A percentile compares a stretch with the other conserved stretches of the same genome.
Evolutionary conservation across 2,113 vertebrate genomes (phyloP).

Genomic region (Pterocles orientalis): DNA sequence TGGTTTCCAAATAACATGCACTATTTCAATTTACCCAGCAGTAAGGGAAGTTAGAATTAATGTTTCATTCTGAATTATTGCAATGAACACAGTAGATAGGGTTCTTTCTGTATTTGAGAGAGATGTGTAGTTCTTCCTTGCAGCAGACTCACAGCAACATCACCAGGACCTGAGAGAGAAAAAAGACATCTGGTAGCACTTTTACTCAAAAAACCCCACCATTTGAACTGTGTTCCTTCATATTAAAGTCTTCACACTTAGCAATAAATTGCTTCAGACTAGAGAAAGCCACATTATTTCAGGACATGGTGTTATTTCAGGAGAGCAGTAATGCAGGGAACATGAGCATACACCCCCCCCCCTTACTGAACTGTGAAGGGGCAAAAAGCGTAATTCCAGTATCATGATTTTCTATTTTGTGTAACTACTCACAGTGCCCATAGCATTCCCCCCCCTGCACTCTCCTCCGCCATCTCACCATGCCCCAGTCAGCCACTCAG

Average conservation of each 20-base stretch:
- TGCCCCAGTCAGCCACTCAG: too few relatives aligned
- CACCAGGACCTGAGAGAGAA: background rate
- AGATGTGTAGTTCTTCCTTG: background rate
- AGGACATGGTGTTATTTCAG: background rate
- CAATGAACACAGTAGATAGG: background rate
- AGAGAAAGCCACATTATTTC: too few relatives aligned
- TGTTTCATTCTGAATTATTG: background rate
- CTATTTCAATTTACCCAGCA: background rate
- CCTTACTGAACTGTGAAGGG: accelerated
- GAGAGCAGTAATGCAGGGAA: background rate
- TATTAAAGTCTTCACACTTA: background rate
- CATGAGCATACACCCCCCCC: accelerated
- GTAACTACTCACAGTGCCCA: accelerated
- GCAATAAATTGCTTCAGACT: too few relatives aligned
- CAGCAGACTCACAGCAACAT: background rate
- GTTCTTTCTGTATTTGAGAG: background rate
- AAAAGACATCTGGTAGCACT: background rate
- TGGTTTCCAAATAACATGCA: accelerated
- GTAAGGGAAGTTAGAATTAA: background rate
- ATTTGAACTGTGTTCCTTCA: background rate
- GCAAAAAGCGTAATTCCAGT: background rate
- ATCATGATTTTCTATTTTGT: background rate
- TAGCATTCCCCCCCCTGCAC: background rate
- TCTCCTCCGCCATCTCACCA: too few relatives aligned
- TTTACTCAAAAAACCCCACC: too few relatives aligned